Base-by-base conservation (phyloP, 2,113 vertebrate species). In the Ginglymostoma cirratum region DNA sequence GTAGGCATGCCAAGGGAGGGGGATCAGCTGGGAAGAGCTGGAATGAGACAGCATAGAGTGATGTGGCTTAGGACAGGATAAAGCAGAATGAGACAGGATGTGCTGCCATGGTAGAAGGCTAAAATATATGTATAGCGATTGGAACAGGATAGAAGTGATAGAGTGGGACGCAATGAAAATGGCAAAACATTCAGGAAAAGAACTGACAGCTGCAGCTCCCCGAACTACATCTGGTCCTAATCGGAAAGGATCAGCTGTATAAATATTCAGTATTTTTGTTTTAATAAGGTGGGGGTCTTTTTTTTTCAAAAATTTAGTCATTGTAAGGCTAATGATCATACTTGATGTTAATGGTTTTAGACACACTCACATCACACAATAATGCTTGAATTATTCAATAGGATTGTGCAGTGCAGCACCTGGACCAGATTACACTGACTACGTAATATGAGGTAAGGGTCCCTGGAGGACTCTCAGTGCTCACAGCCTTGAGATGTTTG, bases 351-450 rank as follows among this genome's bases (percentile, higher is more conserved):
- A 72, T 45, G 67, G 45, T 72, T 95, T 72, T 72, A 45, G 42
- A 45, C 66, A 27, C 23, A 94, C n/a, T 69, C 65, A 70, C 6
- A 76, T 52, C 69, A 76, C 2, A 24, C 67, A 72, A 76, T 52
- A 76, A 45, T 72, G 42, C 42, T 95, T 94, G 69, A 67, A 94
- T 69, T 94, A 90, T 94, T 95, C 67, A 72, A 52, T 30, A 30
- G 24, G 15, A 27, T 69, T 23, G n/a, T 70, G 65, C 21, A 67
- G 23, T 27, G 42, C 61, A 38, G 66, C 92, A 42, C 69, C 42
- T 72, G 67, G 67, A 52, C 94, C 45, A 45, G 27, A 76, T 95
- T 45, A 52, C 48, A 52, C 38, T 48, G 27, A 6, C 48, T 70
- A 72, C 10, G 24, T 17, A 95, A 93, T 93, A 93, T 93, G 34